Percentiles rank a stretch among this genome's conserved stretches.
These are phyloP conservation scores for Eupelmus urozonus DNA, from an alignment of 2,888 invertebrate species.

Conservation along the genomic window DNA sequence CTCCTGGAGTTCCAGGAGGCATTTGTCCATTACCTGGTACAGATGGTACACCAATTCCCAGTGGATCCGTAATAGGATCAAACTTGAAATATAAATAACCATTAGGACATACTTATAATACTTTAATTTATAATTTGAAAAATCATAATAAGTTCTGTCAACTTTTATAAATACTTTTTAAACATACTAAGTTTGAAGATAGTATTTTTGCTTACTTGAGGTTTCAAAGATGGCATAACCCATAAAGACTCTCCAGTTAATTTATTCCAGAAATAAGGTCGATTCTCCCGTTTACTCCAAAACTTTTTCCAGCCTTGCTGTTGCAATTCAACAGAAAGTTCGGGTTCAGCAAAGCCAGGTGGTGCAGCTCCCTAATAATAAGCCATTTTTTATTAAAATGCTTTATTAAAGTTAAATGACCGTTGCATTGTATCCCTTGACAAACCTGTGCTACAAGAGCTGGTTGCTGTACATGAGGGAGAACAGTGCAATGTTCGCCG, in stretches of 20 bases:
- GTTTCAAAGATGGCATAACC: slow-evolving; percentile 93
- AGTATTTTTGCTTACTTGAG: slow-evolving; percentile 78
- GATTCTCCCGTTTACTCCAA: slow-evolving; percentile 96
- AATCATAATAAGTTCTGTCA: neutral
- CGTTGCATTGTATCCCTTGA: neutral
- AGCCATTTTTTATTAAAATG: neutral
- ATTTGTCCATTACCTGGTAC: slow-evolving; percentile 75
- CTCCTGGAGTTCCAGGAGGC: slow-evolving; percentile 74
- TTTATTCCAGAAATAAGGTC: slow-evolving; percentile 98
- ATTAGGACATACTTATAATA: neutral
- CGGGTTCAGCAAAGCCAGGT: slow-evolving; percentile 75
- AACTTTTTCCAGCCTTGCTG: slow-evolving; percentile 97
- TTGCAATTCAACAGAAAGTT: slow-evolving; percentile 83
- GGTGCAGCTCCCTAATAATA: slow-evolving; percentile 61
- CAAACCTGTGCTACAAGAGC: slow-evolving; percentile 69
- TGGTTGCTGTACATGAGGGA: slow-evolving; percentile 75
- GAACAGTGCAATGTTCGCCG: slow-evolving; percentile 69
- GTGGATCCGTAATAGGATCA: slow-evolving; percentile 94
- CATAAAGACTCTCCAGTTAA: slow-evolving; percentile 96
- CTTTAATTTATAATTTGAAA: neutral
- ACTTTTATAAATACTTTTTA: neutral
- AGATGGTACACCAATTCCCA: slow-evolving; percentile 83
- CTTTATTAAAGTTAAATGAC: neutral
- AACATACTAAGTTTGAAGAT: neutral
- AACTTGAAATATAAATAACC: slow-evolving; percentile 79